A percentile compares a stretch with the other conserved stretches of the same genome.
Evolutionary conservation across 92 coral and sea anemone genomes (phyloP).

Genomic region (Galaxea fascicularis): DNA sequence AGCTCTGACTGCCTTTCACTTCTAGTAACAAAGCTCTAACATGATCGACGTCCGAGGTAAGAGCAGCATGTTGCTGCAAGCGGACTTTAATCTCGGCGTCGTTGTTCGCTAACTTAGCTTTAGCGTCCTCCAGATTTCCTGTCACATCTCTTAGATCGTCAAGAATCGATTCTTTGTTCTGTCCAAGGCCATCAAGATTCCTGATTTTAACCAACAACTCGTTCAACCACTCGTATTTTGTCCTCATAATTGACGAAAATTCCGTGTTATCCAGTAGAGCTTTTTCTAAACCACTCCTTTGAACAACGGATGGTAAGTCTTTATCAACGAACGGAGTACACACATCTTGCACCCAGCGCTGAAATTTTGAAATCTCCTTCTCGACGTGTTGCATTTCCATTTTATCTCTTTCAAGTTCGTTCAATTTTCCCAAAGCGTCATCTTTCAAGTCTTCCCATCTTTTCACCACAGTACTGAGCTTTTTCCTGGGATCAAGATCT

Average conservation of each 20-base stretch:
- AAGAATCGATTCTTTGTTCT: constrained; percentile 17
- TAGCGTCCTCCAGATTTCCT: constrained; percentile 55
- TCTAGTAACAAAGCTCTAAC: constrained; percentile 35
- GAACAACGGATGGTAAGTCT: constrained; percentile 18
- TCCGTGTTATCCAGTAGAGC: constrained; percentile 23
- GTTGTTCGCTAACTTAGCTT: constrained; percentile 26
- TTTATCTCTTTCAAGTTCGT: constrained; percentile 63
- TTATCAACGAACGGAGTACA: neutral
- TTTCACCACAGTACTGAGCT: constrained; percentile 56
- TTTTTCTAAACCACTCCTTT: constrained; percentile 6
- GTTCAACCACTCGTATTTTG: neutral
- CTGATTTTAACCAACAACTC: constrained; percentile 6
- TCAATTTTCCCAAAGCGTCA: constrained; percentile 53
- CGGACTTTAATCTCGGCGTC: constrained; percentile 40
- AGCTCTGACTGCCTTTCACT: constrained; percentile 15
- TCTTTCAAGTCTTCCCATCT: constrained; percentile 64
- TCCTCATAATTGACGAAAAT: constrained; percentile 12
- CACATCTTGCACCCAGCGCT: constrained; percentile 45
- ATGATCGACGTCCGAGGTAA: constrained; percentile 40
- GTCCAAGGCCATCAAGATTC: constrained; percentile 29
- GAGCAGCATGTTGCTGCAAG: constrained; percentile 32
- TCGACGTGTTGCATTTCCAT: constrained; percentile 19
- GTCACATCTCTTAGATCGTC: constrained; percentile 27
- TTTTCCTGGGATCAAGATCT: constrained; percentile 63
- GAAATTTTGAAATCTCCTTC: constrained; percentile 46